phyloP scores from a whole-genome alignment of 2,888 invertebrate species.

The Plagiodera versicolora region DNA sequence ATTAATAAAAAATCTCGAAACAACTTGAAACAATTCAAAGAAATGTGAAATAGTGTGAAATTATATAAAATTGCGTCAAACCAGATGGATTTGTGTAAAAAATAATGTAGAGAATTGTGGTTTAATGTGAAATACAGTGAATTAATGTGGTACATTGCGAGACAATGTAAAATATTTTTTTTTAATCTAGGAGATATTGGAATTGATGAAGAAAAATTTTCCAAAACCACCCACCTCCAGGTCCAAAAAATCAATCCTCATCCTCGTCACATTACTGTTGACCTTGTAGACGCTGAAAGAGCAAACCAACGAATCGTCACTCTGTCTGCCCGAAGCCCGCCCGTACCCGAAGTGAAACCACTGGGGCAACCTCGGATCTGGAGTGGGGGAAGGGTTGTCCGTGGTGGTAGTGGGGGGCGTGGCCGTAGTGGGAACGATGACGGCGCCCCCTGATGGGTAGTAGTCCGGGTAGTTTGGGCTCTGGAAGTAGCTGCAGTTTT shows the following conservation, averaged over 20 bases:
- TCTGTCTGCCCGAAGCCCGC: slow-evolving; percentile 28
- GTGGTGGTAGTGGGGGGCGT: slow-evolving; percentile 31
- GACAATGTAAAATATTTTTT: too few species aligned
- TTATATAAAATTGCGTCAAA: too few species aligned
- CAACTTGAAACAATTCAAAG: too few species aligned
- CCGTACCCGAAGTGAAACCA: slow-evolving; percentile 17
- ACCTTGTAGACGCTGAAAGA: slow-evolving; percentile 65
- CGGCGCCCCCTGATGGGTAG: slow-evolving; percentile 45
- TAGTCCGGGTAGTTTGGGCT: slow-evolving; percentile 69
- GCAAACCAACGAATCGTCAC: slow-evolving; percentile 64
- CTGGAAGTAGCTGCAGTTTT: slow-evolving; percentile 71
- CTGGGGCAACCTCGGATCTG: slow-evolving; percentile 42
- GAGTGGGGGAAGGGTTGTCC: slow-evolving; percentile 38
- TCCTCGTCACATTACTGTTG: slow-evolving; percentile 64
- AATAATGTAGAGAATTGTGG: too few species aligned
- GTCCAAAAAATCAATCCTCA: slow-evolving; percentile 69
- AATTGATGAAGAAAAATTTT: too few species aligned
- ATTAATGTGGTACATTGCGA: too few species aligned
- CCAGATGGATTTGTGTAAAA: too few species aligned
- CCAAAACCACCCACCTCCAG: slow-evolving; percentile 62
- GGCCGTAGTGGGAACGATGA: slow-evolving; percentile 39
- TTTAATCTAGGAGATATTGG: too few species aligned
- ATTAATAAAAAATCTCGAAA: too few species aligned
- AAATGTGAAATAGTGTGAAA: too few species aligned
- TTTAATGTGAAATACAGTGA: too few species aligned